A percentile compares a stretch with the other conserved stretches of the same genome.
These are phyloP conservation scores for Eueremaeus valkanovi DNA, from an alignment of 2,888 invertebrate genomes.

Conservation along the genomic window DNA sequence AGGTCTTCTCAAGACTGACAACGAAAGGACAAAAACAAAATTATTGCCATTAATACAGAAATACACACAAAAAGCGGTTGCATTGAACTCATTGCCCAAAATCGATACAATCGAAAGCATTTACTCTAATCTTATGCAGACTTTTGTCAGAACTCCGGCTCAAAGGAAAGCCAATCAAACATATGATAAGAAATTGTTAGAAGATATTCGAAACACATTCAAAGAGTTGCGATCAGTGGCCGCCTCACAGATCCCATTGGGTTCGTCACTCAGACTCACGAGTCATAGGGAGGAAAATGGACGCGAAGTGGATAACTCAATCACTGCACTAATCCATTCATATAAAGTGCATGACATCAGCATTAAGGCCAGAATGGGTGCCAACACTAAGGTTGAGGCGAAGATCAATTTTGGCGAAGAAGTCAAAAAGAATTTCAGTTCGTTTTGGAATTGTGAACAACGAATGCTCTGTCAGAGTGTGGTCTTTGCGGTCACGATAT, in stretches of 20 bases:
- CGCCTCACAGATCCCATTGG: slow-evolving; percentile 40
- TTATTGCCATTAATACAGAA: slow-evolving; percentile 35
- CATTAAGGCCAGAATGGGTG: slow-evolving; percentile 14
- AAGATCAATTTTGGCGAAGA: slow-evolving; percentile 36
- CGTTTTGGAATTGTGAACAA: slow-evolving; percentile 38
- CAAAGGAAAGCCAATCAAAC: not conserved
- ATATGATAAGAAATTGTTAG: not conserved
- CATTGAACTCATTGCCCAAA: slow-evolving; percentile 35
- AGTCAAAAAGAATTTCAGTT: slow-evolving; percentile 28
- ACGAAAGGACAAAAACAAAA: slow-evolving; percentile 13
- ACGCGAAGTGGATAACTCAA: not conserved
- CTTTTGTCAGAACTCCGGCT: slow-evolving; percentile 1
- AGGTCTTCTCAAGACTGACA: slow-evolving; percentile 23
- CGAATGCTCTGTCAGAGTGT: slow-evolving; percentile 35
- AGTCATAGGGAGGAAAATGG: not conserved
- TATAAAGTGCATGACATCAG: slow-evolving; percentile 7
- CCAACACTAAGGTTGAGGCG: slow-evolving; percentile 30
- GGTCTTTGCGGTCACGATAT: slow-evolving; percentile 39
- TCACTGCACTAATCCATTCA: slow-evolving; percentile 32
- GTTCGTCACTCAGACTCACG: slow-evolving; percentile 11
- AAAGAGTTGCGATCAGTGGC: slow-evolving; percentile 19
- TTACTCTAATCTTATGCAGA: slow-evolving; percentile 37
- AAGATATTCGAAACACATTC: slow-evolving; percentile 36
- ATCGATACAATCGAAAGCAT: slow-evolving; percentile 34
- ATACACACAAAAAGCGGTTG: slow-evolving; percentile 38